Evolutionary conservation across 2,797 vertebrate genomes (phyloP), one percentile per base, ranked within the genome.

Genomic region (Pyrocephalus nanus): DNA sequence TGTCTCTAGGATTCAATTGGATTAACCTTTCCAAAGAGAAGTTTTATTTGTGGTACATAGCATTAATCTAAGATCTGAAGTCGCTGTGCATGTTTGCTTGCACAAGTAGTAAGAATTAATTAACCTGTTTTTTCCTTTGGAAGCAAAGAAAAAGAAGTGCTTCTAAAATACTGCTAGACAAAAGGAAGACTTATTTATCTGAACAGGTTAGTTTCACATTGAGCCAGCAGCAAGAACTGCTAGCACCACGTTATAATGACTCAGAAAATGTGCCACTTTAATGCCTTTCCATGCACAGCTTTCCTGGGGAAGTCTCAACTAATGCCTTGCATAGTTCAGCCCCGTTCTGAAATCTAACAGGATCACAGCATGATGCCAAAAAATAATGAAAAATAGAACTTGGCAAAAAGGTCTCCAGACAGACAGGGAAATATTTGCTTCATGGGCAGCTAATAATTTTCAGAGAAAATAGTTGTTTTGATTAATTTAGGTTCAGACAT

Each of bases 401-500:
- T 77, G 91, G 75, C 72, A 90, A 57, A 92, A 92, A 91, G 70
- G 48, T 62, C 72, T 92, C 69, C 76, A 95, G 82, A 91, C 74
- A 95, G 86, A 87, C 72, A 72, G 51, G 76, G 94, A 90, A 93
- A 92, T 88, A 96, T 76, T 96, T 96, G 55, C 73, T 93, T 96
- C 87, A 76, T 55, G 78, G 79, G 76, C 85, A 95, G 90, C 55
- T 96, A 93, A 94, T 96, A 94, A 92, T 96, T 93, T 94, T 92
- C 87, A 91, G 51, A 72, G 91, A 93, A 93, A 94, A 91, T 42
- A 45, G 57, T 83, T 94, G 70, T 92, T 97, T 96, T 96, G 72
- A 90, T 95, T 93, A 92, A 78, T 92, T 96, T 88, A 70, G 65
- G 72, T 84, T 95, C 82, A 91, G 91, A 88, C 70, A 92, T 94